Conservation (phyloP, 2,113 vertebrate species). For the Rhea americana region DNA sequence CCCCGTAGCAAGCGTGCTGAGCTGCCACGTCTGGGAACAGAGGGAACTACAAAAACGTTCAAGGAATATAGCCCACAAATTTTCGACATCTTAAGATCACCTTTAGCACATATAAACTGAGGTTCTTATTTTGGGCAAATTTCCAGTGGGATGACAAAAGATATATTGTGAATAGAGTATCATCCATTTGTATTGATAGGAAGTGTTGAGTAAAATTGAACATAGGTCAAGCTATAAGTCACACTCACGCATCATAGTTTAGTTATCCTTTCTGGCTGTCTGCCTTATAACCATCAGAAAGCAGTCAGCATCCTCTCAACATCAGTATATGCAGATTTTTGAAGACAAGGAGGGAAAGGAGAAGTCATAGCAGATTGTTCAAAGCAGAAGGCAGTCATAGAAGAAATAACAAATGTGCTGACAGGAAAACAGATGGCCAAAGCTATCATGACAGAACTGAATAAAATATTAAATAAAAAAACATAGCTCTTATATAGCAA, state of each 20-base stretch:
- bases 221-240: background rate
- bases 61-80: background rate
- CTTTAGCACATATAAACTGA: background rate
- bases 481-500: background rate
- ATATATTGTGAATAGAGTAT: background rate
- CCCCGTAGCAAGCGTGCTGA: background rate
- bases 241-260: background rate
- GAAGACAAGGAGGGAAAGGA: background rate
- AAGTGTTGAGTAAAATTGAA: background rate
- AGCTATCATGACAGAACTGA: background rate
- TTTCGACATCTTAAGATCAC: background rate
- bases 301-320: background rate
- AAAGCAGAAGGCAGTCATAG: background rate
- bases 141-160: background rate
- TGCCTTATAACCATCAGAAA: background rate
- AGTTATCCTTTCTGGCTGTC: background rate
- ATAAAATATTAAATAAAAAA: background rate
- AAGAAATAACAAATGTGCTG: background rate
- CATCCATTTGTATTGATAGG: background rate
- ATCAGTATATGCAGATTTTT: background rate
- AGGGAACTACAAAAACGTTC: background rate
- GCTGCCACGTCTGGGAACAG: background rate
- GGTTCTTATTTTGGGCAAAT: background rate
- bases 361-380: background rate
- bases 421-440: conserved; percentile 5